Percentiles rank a stretch among this genome's conserved stretches.
phyloP scores from a whole-genome alignment of 1,140 invertebrate species.

The Odontomachus brunneus region DNA sequence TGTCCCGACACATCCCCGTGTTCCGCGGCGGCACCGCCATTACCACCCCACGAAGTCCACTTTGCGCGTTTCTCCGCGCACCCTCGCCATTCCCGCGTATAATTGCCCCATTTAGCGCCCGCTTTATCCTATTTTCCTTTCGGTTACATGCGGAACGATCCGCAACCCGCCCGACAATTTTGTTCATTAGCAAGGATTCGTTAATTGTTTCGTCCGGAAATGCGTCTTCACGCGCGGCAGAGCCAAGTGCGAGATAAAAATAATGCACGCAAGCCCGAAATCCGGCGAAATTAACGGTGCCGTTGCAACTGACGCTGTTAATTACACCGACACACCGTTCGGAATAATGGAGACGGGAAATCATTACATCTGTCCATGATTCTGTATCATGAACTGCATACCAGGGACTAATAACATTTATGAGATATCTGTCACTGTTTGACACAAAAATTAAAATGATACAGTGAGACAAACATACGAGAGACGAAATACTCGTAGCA shows the following conservation, averaged over 20 bases:
- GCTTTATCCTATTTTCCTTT: conserved; percentile 75
- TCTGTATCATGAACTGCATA: no score
- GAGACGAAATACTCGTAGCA: no score
- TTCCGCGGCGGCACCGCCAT: conserved; percentile 18
- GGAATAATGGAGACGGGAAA: no score
- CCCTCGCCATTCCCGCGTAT: conserved; percentile 62
- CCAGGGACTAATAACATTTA: no score
- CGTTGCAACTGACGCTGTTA: no score
- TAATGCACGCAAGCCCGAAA: not conserved
- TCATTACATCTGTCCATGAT: no score
- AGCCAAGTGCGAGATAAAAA: not conserved
- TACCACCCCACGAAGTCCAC: conserved; percentile 59
- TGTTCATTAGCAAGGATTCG: conserved; percentile 71
- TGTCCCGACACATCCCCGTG: conserved; percentile 40
- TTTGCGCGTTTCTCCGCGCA: conserved; percentile 52
- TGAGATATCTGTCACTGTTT: no score
- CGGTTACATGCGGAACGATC: conserved; percentile 73
- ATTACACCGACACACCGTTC: no score
- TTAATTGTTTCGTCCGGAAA: conserved; percentile 69
- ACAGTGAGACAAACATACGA: no score
- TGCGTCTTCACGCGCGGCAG: not conserved
- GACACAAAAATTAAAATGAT: no score
- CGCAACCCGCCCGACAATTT: conserved; percentile 66
- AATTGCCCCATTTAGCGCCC: conserved; percentile 73
- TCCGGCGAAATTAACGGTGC: no score